These are phyloP conservation scores for Marcusenius ussheri DNA, from an alignment of 2,113 vertebrate genomes.

Conservation along the genomic window DNA sequence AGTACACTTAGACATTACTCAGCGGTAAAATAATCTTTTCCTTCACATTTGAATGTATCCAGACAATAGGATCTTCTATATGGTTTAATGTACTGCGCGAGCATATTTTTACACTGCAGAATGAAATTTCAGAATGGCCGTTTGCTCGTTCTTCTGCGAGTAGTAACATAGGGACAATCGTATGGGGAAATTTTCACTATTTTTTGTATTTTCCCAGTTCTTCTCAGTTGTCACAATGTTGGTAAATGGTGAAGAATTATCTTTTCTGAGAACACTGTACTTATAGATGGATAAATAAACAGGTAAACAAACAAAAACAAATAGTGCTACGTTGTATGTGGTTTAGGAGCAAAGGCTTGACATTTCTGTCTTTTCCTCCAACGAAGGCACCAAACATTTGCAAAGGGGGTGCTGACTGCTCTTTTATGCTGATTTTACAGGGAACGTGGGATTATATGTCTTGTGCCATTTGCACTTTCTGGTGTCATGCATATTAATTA, in stretches of 20 bases:
- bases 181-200: neutral
- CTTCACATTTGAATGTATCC: neutral
- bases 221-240: neutral
- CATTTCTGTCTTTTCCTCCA: neutral
- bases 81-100: neutral
- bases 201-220: neutral
- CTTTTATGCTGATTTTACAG: neutral
- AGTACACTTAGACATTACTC: neutral
- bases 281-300: neutral
- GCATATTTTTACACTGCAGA: neutral
- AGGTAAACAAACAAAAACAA: neutral
- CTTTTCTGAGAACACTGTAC: neutral
- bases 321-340: neutral
- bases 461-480: neutral
- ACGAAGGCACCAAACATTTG: neutral
- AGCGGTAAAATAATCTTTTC: neutral
- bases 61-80: neutral
- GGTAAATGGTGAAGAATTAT: neutral
- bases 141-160: neutral
- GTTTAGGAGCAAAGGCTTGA: neutral
- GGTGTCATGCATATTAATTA: neutral
- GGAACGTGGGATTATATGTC: neutral
- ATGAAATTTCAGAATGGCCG: neutral
- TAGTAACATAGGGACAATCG: neutral
- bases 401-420: neutral